Evolutionary conservation across 2,797 vertebrate genomes (phyloP).

Genomic region (Chlorospingus flavigularis): DNA sequence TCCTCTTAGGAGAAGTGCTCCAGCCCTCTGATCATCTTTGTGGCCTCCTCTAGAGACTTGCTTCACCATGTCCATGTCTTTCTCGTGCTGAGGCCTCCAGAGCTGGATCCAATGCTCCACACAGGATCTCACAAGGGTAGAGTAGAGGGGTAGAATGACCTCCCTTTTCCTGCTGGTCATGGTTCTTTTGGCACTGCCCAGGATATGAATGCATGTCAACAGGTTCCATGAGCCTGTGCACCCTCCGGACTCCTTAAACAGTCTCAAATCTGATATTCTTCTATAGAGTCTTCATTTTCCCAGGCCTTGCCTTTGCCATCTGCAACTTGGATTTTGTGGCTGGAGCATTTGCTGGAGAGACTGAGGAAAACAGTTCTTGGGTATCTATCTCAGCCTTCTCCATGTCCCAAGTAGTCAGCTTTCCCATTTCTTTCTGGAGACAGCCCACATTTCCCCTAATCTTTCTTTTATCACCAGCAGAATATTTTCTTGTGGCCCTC

Average conservation of each 20-base stretch:
- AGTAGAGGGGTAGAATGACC: neutral
- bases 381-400: neutral
- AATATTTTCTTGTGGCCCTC: neutral
- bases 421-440: neutral
- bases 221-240: no score
- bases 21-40: neutral
- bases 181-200: neutral
- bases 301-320: neutral
- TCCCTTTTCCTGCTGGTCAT: neutral
- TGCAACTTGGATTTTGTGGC: neutral
- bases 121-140: neutral
- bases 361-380: neutral
- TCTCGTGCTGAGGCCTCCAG: neutral
- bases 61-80: neutral
- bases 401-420: neutral
- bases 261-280: neutral
- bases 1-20: neutral
- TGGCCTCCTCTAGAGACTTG: neutral
- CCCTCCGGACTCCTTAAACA: neutral
- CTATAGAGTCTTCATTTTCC: neutral
- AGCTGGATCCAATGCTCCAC: neutral
- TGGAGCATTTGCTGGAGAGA: no score
- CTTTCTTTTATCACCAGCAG: neutral
- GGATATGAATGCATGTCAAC: no score
- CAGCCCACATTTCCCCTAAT: neutral